phyloP scores from a whole-genome alignment of 2,888 invertebrate genomes.

The Eupeodes luniger region DNA sequence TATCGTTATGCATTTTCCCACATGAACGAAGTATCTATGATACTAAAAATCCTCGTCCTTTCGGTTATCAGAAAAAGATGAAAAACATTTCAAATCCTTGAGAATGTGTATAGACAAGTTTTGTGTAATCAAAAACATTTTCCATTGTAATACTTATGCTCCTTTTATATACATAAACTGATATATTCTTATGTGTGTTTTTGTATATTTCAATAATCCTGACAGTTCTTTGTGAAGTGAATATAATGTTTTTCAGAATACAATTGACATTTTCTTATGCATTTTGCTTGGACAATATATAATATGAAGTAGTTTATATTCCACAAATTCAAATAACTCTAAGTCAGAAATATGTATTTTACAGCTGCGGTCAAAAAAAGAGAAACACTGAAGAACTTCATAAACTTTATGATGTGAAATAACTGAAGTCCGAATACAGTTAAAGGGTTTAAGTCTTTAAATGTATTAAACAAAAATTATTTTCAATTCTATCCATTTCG shows the following conservation, averaged over 20 bases:
- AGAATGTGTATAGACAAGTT: slow-evolving; percentile 6
- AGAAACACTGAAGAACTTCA: no score
- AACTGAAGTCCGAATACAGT: no score
- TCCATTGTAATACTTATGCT: background rate
- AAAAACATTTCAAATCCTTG: slow-evolving; percentile 29
- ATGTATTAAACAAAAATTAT: no score
- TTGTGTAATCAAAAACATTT: slow-evolving; percentile 17
- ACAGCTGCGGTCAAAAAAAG: no score
- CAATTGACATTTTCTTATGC: slow-evolving; percentile 31
- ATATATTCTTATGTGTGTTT: background rate
- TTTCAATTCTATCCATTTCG: no score
- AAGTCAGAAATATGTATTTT: slow-evolving; percentile 3
- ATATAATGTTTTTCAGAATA: slow-evolving; percentile 27
- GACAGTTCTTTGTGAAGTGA: slow-evolving; percentile 27
- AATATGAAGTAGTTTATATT: slow-evolving; percentile 16
- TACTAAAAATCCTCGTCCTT: no score
- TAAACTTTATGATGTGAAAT: no score
- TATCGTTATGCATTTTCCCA: no score
- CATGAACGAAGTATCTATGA: no score
- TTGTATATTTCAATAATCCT: slow-evolving; percentile 31
- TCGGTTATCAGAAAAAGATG: background rate
- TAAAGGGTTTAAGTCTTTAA: no score
- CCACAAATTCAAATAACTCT: slow-evolving; percentile 6
- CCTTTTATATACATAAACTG: no score
- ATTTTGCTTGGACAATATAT: slow-evolving; percentile 19